Evolutionary conservation across 2,888 invertebrate species (phyloP).

Genomic region (Lucinisca nassula): DNA sequence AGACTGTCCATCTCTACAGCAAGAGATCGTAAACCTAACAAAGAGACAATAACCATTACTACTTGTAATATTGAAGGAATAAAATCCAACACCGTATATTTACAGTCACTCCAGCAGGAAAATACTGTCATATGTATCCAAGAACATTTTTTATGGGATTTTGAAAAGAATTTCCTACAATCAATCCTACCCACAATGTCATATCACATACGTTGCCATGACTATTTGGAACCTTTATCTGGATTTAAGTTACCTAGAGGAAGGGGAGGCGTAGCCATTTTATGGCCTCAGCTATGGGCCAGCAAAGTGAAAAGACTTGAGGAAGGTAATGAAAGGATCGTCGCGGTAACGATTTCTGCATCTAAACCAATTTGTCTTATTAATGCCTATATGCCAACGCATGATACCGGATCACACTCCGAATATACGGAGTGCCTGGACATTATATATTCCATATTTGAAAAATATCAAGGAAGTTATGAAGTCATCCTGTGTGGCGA

Average conservation of each 20-base stretch:
- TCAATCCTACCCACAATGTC: not conserved
- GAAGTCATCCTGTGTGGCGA: not conserved
- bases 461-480: not conserved
- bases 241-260: slow-evolving; percentile 24
- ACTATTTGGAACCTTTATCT: not conserved
- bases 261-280: slow-evolving; percentile 10
- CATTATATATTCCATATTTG: not conserved
- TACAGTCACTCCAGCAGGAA: not conserved
- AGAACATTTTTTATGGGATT: slow-evolving; percentile 24
- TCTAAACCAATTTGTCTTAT: not conserved
- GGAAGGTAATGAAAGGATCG: not conserved
- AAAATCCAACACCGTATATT: not conserved
- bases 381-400: not conserved
- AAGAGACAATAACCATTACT: not conserved
- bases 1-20: not conserved
- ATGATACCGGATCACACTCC: not conserved
- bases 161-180: not conserved
- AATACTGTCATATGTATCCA: slow-evolving; percentile 24
- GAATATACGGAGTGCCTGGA: not conserved
- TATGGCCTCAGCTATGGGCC: slow-evolving; percentile 14
- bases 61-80: not conserved
- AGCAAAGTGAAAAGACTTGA: not conserved
- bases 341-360: not conserved
- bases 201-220: not conserved
- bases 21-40: not conserved